phyloP scores from a whole-genome alignment of 2,113 vertebrate species.

The Bubo scandiacus region DNA sequence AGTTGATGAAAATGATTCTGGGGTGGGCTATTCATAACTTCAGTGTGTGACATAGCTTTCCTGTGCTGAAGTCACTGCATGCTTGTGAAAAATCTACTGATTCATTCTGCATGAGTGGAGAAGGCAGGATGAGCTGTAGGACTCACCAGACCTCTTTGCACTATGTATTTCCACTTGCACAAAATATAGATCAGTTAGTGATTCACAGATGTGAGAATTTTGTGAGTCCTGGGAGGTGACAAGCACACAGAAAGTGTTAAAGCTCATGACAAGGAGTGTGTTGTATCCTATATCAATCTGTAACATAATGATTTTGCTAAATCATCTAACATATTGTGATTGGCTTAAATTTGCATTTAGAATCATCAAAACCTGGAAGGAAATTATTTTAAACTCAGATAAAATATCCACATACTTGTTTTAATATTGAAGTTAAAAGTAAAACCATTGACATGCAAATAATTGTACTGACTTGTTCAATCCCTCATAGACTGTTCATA shows the following conservation, averaged over 20 bases:
- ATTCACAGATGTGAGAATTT: neutral
- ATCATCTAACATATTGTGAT: neutral
- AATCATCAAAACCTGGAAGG: neutral
- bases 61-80: neutral
- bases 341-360: neutral
- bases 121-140: neutral
- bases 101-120: neutral
- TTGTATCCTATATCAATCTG: neutral
- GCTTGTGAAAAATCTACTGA: neutral
- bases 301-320: neutral
- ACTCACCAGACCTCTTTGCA: neutral
- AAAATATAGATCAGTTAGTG: neutral
- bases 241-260: neutral
- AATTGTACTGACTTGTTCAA: neutral
- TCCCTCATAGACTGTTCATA: neutral
- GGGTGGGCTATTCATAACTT: neutral
- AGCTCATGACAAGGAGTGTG: neutral
- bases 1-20: neutral
- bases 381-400: neutral
- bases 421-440: neutral
- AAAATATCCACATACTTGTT: neutral
- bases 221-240: neutral
- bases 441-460: neutral
- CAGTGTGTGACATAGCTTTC: neutral
- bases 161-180: neutral